Evolutionary conservation across 2,797 vertebrate species (phyloP), one percentile per base, ranked within the genome.

Genomic region (Anabas testudineus): DNA sequence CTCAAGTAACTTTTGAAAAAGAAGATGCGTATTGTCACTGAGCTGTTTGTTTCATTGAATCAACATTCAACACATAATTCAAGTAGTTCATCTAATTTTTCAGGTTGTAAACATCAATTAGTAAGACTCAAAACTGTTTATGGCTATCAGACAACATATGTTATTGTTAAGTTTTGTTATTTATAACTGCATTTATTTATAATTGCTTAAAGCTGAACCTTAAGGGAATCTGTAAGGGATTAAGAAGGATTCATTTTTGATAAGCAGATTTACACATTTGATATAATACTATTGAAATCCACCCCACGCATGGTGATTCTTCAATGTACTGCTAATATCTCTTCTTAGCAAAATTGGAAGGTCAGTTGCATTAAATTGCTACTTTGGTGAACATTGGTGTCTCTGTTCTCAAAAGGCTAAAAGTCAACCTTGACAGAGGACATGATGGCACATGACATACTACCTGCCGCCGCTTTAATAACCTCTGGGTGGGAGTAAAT

Each of bases 401-500:
- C 49, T 67, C 32, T 39, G 18, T 57, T 70, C 2, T 37, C 6
- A 37, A 69, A 73, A 61, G 49, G 55, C 43, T 52, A 66, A 55
- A 78, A 63, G 45, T 28, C n/a, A 72, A 76, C 78, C 82, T 83
- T 77, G 71, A 81, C 63, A 52, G 72, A 81, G 78, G 76, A 75
- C 83, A 57, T 18, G 57, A 30, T 52, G 78, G 48, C 74, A 81
- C 52, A 67, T 78, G 78, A 71, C 74, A 57, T 41, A 62, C 46
- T 55, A 72, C 68, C 57, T 60, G 62, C 70, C 2, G 19, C 66
- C 34, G 57, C 80, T 87, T 83, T 84, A 87, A 77, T 83, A 78
- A 87, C 71, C 66, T 3, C 67, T 59, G 9, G 63, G 61, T 70
- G 48, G 73, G 53, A 67, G 69, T 87, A 76, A 85, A 88, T 89